Evolutionary conservation across 1,140 invertebrate genomes (phyloP).

Genomic region (Rhagoletis pomonella): DNA sequence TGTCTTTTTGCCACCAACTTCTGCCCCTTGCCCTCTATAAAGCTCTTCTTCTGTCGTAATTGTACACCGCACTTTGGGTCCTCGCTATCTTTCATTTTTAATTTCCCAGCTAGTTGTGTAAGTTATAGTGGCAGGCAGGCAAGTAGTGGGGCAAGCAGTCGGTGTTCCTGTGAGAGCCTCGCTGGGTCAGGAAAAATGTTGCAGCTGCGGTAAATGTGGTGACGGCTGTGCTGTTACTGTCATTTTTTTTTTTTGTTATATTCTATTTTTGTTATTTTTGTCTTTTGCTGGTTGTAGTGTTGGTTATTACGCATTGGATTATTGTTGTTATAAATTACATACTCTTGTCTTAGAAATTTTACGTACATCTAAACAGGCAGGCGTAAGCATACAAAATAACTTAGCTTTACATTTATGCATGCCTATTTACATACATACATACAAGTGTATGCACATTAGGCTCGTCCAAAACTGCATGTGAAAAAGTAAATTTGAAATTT

Average conservation of each 20-base stretch:
- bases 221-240: background rate
- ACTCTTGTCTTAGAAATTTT: background rate
- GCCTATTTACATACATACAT: no score
- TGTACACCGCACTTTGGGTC: slow-evolving; percentile 18
- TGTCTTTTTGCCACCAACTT: slow-evolving; percentile 1
- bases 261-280: background rate
- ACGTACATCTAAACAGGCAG: background rate
- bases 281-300: background rate
- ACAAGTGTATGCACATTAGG: no score
- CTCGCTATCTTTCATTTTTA: background rate
- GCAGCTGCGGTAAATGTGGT: background rate
- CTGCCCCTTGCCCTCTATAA: background rate
- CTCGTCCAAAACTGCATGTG: no score
- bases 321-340: background rate
- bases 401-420: no score
- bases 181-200: background rate
- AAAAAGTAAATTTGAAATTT: no score
- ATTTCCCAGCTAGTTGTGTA: background rate
- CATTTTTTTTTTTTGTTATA: background rate
- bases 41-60: slow-evolving; percentile 32
- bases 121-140: background rate
- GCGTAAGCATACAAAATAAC: background rate
- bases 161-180: background rate
- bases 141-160: background rate
- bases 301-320: background rate